Evolutionary conservation across 2,888 invertebrate species (phyloP).

Genomic region (Tyria jacobaeae): DNA sequence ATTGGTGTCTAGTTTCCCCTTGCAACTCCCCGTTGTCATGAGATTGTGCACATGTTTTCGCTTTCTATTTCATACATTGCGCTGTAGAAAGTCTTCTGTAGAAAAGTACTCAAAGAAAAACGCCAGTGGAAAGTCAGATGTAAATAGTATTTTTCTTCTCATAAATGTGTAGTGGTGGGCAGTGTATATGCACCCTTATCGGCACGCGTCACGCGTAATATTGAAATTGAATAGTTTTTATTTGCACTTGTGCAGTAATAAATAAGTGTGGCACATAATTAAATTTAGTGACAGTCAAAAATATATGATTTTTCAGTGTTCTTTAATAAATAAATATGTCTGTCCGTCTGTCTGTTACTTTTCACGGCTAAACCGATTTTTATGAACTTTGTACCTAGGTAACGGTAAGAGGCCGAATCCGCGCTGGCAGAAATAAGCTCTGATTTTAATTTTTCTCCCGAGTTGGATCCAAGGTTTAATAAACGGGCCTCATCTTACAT

Average conservation of each 20-base stretch:
- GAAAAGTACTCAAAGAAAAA: not conserved
- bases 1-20: slow-evolving; percentile 44
- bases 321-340: too few species aligned
- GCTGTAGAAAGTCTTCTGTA: not conserved
- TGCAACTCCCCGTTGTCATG: slow-evolving; percentile 26
- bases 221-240: slow-evolving; percentile 50
- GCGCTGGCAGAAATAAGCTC: too few species aligned
- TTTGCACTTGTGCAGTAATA: slow-evolving; percentile 39
- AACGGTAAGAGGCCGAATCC: too few species aligned
- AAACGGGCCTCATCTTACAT: too few species aligned
- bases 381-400: too few species aligned
- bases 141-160: not conserved
- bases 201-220: slow-evolving; percentile 41
- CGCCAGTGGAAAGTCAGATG: not conserved
- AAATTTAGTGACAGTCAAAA: not conserved
- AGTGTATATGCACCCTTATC: slow-evolving; percentile 58
- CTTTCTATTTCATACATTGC: slow-evolving; percentile 31
- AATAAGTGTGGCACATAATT: slow-evolving; percentile 13
- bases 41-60: slow-evolving; percentile 26
- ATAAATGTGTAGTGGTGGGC: slow-evolving; percentile 12
- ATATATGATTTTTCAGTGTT: too few species aligned
- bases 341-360: too few species aligned
- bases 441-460: too few species aligned
- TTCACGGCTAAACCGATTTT: too few species aligned
- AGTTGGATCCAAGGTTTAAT: too few species aligned